Percentiles rank a stretch among this genome's conserved stretches.
phyloP scores from a whole-genome alignment of 2,888 invertebrate genomes.

The Sarcophaga carnaria region DNA sequence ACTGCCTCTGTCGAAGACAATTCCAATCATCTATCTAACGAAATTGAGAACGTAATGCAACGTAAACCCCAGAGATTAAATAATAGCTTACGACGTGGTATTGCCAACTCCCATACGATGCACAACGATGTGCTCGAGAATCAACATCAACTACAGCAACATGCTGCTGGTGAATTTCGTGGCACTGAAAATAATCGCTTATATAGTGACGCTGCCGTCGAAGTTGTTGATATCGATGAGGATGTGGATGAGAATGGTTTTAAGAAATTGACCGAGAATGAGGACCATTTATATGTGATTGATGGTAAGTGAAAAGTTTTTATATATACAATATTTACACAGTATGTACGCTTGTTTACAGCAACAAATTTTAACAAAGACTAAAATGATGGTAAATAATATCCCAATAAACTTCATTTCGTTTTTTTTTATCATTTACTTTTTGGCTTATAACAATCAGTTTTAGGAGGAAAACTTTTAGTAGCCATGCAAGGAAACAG shows the following conservation, averaged over 20 bases:
- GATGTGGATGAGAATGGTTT: conserved; percentile 74
- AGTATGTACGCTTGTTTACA: conserved; percentile 7
- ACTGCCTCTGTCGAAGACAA: conserved; percentile 63
- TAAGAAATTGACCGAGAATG: conserved; percentile 73
- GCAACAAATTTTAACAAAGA: background rate
- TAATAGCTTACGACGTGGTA: conserved; percentile 30
- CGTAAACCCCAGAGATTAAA: conserved; percentile 54
- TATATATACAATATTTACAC: background rate
- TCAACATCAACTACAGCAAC: conserved; percentile 49
- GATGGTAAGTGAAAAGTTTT: conserved; percentile 72
- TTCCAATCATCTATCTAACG: conserved; percentile 51
- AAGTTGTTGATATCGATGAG: conserved; percentile 56
- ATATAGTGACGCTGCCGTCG: conserved; percentile 42
- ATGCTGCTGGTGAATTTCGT: conserved; percentile 36
- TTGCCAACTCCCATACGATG: conserved; percentile 63
- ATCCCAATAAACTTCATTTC: conserved; percentile 32
- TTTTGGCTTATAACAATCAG: conserved; percentile 17
- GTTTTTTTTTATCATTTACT: background rate
- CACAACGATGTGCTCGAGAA: conserved; percentile 44
- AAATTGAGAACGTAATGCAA: conserved; percentile 47
- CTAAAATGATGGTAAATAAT: conserved; percentile 20
- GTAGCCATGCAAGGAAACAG: background rate
- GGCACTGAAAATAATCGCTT: conserved; percentile 41
- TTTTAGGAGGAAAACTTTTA: background rate
- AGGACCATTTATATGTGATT: conserved; percentile 77